Base-by-base conservation (phyloP, 2,797 vertebrate species). In the Phaenicophaeus curvirostris region DNA sequence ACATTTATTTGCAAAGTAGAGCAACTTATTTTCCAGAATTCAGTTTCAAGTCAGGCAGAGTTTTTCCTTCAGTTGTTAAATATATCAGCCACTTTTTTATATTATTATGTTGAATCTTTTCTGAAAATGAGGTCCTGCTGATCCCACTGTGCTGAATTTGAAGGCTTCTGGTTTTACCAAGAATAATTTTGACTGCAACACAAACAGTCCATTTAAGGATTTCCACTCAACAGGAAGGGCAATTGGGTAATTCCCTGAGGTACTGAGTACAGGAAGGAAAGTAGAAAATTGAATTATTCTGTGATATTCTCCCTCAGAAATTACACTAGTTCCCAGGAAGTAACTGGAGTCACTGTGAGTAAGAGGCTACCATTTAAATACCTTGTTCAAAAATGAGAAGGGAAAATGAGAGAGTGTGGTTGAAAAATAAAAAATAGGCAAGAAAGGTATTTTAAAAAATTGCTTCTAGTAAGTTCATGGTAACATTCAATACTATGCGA, bases 161-260 rank as follows among this genome's bases (percentile, higher is more conserved):
- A 81, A 87, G 15, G 82, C 63, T 53, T n/a, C 12, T 85, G 21
- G 5, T 96, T 94, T 85, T 92, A 77, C 66, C 59, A 63, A 80
- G 25, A 89, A 85, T 91, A 79, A 83, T 93, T 82, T 92, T 91
- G 41, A 51, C 79, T 94, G 42, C 10, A 57, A 55, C 25, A 81
- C 8, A 89, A 87, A 92, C 11, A 76, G 30, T 86, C 90, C 46
- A 20, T 93, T 97, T 92, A 84, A 94, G 66, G 23, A 79, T 93
- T 95, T 96, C 81, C 23, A 53, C n/a, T 85, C 78, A 83, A 53
- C 27, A 55, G 27, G 62, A 51, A 79, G 74, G 92, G 48, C 33
- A 93, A 58, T 27, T 81, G 28, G 7, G 17, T 77, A 78, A 94
- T 93, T 94, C 65, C 87, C 54, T 54, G 8, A 89, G 59, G n/a